Conservation (phyloP, 2,113 vertebrate genomes). For the Brachyistius frenatus region DNA sequence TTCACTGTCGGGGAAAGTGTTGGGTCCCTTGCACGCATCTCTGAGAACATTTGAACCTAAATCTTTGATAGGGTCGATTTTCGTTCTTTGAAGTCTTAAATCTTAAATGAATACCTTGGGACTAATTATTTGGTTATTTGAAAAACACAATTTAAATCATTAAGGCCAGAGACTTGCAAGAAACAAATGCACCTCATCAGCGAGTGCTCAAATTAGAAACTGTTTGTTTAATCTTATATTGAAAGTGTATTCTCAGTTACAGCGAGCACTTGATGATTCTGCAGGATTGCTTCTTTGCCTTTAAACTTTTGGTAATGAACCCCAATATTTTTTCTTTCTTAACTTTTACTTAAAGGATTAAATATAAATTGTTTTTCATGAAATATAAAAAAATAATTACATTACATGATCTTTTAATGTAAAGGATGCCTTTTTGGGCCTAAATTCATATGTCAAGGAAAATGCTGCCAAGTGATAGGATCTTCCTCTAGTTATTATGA, state of each 20-base stretch:
- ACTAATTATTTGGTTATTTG: constrained; percentile 10
- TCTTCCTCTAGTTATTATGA: no score
- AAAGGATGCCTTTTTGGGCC: no score
- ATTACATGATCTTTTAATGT: no score
- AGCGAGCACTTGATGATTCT: not conserved
- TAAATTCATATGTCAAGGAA: no score
- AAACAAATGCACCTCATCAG: not conserved
- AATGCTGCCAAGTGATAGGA: no score
- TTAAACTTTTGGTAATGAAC: no score
- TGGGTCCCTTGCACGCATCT: constrained; percentile 4
- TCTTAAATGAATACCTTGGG: not conserved
- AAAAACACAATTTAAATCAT: constrained; percentile 24
- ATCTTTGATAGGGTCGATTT: constrained; percentile 24
- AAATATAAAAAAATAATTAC: not conserved
- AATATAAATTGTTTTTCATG: not conserved
- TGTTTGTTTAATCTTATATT: not conserved
- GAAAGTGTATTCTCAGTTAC: not conserved
- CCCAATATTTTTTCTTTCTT: no score
- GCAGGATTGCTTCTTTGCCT: no score
- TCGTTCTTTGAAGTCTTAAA: constrained; percentile 5
- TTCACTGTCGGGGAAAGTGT: constrained; percentile 21
- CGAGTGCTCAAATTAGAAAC: not conserved
- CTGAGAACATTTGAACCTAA: not conserved
- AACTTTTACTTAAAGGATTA: no score
- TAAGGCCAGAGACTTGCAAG: not conserved